phyloP scores from a whole-genome alignment of 2,888 invertebrate genomes.

The Toxonevra muliebris region DNA sequence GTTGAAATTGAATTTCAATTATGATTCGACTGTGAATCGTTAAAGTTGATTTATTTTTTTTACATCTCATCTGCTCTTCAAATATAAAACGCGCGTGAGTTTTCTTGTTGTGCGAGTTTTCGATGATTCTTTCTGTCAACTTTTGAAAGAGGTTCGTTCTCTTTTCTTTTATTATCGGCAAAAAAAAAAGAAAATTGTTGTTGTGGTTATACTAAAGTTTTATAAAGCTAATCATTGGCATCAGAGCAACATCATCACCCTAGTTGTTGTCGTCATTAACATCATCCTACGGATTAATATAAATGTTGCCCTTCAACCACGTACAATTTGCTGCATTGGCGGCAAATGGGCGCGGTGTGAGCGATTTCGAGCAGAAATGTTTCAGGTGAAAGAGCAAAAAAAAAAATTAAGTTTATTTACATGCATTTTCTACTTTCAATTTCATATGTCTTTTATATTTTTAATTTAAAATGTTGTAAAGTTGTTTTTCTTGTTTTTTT shows the following conservation, averaged over 20 bases:
- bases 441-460: too few relatives aligned
- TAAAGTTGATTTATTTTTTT: slow-evolving; percentile 7
- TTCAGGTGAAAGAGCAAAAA: slow-evolving; percentile 48
- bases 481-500: too few relatives aligned
- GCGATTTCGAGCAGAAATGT: slow-evolving; percentile 47
- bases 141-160: neutral
- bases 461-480: too few relatives aligned
- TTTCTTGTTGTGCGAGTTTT: neutral
- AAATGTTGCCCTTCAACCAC: slow-evolving; percentile 59
- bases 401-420: too few relatives aligned
- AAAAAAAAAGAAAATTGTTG: neutral
- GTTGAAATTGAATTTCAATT: slow-evolving; percentile 11
- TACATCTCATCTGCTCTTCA: neutral
- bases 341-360: slow-evolving; percentile 39
- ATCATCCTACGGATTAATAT: neutral
- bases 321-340: slow-evolving; percentile 52
- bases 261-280: neutral
- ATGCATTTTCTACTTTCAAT: too few relatives aligned
- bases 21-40: neutral
- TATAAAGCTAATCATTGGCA: neutral
- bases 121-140: neutral
- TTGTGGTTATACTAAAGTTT: neutral
- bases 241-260: neutral
- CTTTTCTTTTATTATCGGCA: neutral
- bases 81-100: neutral